A percentile compares a stretch with the other conserved stretches of the same genome.
These are phyloP conservation scores for Melolontha melolontha DNA, from an alignment of 2,888 invertebrate species.

Conservation along the genomic window DNA sequence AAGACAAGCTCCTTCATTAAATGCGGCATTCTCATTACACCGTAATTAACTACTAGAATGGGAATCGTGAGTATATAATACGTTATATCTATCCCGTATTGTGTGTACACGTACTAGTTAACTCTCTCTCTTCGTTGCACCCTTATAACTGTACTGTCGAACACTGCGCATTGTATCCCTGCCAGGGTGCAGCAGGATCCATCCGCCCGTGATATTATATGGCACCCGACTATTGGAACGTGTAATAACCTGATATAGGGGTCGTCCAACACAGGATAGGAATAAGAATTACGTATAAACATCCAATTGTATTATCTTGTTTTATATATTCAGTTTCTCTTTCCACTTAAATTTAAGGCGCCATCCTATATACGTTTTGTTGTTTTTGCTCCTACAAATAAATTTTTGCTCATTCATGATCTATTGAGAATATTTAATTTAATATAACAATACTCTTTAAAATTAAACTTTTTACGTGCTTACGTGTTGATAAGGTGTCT, in stretches of 20 bases:
- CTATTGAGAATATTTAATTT: too few species aligned
- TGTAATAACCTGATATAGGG: conserved; percentile 57
- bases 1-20: conserved; percentile 54
- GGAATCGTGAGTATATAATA: conserved; percentile 63
- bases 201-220: conserved; percentile 61
- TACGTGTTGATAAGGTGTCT: too few species aligned
- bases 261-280: conserved; percentile 41
- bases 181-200: conserved; percentile 50
- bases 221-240: conserved; percentile 60
- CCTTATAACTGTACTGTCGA: conserved; percentile 7
- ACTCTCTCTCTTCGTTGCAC: conserved; percentile 40
- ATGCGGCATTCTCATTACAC: conserved; percentile 51
- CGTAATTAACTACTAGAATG: conserved; percentile 63
- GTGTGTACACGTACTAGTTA: conserved; percentile 19
- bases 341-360: conserved; percentile 8
- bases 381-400: too few species aligned
- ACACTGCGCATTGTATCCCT: conserved; percentile 49
- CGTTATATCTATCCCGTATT: conserved; percentile 47
- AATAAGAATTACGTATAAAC: conserved; percentile 42
- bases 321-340: conserved; percentile 1
- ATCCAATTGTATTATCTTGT: conserved; percentile 7
- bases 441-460: too few species aligned
- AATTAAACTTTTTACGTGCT: too few species aligned
- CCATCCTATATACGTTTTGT: background rate
- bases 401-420: too few species aligned